Conservation (phyloP, 2,113 vertebrate genomes). For the Pteropus alecto region DNA sequence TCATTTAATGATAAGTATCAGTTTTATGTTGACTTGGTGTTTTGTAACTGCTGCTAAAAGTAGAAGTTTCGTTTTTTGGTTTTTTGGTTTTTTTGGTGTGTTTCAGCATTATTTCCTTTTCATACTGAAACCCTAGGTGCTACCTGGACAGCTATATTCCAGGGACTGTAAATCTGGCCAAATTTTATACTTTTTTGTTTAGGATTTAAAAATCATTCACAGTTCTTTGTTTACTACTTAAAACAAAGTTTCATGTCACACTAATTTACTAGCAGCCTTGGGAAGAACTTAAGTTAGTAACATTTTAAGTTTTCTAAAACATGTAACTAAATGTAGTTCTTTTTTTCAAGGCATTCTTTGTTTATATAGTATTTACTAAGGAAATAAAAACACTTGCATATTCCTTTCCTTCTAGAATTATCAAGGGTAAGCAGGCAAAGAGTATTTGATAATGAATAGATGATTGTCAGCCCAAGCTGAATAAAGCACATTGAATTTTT, state of each 20-base stretch:
- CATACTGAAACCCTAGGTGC: background rate
- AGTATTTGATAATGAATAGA: background rate
- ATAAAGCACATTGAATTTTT: slow-evolving; percentile 1
- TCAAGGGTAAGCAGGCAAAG: background rate
- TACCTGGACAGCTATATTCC: background rate
- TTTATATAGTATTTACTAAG: background rate
- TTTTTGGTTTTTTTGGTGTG: background rate
- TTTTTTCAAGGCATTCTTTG: background rate
- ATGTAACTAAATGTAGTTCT: background rate
- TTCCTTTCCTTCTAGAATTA: slow-evolving; percentile 33
- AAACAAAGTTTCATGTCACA: background rate
- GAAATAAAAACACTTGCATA: background rate
- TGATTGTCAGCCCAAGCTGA: background rate
- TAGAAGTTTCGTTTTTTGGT: background rate
- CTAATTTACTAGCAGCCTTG: background rate
- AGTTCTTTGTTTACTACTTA: background rate
- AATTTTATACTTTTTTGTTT: background rate
- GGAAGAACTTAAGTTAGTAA: background rate
- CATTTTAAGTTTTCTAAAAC: slow-evolving; percentile 11
- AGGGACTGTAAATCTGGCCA: background rate
- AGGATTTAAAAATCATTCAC: slow-evolving; percentile 21
- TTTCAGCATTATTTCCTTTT: slow-evolving; percentile 26
- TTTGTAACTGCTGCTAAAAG: slow-evolving; percentile 9
- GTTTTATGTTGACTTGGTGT: slow-evolving; percentile 12
- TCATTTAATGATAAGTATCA: background rate